These are phyloP conservation scores for Lophius americanus DNA, from an alignment of 2,797 vertebrate species.

Conservation along the genomic window DNA sequence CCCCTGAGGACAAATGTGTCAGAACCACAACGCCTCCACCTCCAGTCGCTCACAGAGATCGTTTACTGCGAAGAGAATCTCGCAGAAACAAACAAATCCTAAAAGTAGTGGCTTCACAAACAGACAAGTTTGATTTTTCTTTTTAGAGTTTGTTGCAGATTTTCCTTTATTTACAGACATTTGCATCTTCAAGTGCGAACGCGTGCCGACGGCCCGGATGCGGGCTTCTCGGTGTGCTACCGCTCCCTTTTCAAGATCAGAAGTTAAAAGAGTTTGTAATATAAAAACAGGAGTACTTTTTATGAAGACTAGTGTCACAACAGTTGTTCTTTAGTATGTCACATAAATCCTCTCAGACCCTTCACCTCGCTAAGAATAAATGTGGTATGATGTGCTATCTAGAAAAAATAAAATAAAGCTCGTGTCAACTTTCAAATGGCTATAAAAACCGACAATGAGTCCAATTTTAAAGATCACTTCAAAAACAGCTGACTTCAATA, in stretches of 20 bases:
- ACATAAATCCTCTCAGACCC: conserved; percentile 17
- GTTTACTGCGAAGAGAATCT: no score
- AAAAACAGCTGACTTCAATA: neutral
- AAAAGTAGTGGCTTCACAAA: conserved; percentile 1
- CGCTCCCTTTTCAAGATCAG: conserved; percentile 12
- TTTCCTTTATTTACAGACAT: conserved; percentile 46
- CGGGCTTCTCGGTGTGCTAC: neutral
- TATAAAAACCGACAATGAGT: conserved; percentile 36
- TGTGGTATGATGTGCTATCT: neutral
- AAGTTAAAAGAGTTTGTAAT: conserved; percentile 19
- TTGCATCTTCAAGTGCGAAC: conserved; percentile 23
- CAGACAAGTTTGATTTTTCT: conserved; percentile 14
- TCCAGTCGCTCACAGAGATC: no score
- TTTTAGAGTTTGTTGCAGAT: conserved; percentile 26
- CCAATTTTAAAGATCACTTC: neutral
- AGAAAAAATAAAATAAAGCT: conserved; percentile 9
- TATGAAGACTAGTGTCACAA: conserved; percentile 5
- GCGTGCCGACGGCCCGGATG: no score
- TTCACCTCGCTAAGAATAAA: conserved; percentile 2
- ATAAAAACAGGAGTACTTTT: conserved; percentile 2
- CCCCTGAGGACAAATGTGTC: no score
- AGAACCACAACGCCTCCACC: no score
- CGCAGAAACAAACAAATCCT: no score
- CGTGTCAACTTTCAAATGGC: conserved; percentile 24
- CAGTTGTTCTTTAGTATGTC: conserved; percentile 4